These are phyloP conservation scores for Saguinus midas DNA, from an alignment of 2,113 vertebrate species.

Conservation along the genomic window DNA sequence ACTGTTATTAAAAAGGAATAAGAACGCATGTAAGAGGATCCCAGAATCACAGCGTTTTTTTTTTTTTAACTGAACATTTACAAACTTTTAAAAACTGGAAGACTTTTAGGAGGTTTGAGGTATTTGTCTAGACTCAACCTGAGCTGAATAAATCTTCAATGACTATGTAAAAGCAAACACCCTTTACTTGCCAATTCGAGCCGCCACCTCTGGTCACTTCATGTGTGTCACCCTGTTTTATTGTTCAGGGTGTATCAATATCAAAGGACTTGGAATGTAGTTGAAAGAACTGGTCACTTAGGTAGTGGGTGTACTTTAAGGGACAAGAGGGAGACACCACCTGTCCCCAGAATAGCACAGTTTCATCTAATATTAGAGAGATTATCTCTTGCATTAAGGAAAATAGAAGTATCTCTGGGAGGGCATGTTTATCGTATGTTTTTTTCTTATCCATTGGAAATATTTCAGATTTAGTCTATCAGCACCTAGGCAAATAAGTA, in stretches of 20 bases:
- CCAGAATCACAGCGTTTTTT: background rate
- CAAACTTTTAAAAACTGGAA: background rate
- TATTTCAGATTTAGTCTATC: background rate
- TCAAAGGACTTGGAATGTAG: background rate
- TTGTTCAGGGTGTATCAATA: background rate
- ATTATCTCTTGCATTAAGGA: background rate
- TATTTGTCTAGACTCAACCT: background rate
- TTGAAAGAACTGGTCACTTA: background rate
- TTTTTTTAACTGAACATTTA: conserved; percentile 42
- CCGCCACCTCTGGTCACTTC: background rate
- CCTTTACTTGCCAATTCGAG: background rate
- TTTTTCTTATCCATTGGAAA: background rate
- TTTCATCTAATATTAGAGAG: fast-evolving
- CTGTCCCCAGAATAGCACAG: background rate
- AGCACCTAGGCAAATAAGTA: background rate
- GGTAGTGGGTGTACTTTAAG: background rate
- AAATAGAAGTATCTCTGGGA: background rate
- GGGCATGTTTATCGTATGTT: background rate
- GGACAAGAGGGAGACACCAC: background rate
- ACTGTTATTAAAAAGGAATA: conserved; percentile 31
- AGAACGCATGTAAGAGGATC: background rate
- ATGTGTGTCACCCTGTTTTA: fast-evolving
- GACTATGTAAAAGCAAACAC: background rate
- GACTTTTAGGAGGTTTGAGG: background rate
- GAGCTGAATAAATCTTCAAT: background rate